phyloP scores from a whole-genome alignment of 2,113 vertebrate species.

The Indicator maculatus region DNA sequence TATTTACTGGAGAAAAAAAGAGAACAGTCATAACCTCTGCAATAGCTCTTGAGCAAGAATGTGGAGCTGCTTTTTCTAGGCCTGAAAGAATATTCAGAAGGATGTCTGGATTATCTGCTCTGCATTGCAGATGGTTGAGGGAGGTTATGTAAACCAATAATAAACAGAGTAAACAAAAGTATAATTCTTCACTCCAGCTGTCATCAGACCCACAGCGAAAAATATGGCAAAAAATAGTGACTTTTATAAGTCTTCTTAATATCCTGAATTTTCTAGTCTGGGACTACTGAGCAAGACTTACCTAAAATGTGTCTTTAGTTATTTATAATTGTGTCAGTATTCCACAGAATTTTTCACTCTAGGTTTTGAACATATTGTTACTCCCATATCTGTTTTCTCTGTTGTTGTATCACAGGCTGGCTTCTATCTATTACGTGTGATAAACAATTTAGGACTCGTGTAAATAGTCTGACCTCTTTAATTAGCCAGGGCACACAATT shows the following conservation, averaged over 20 bases:
- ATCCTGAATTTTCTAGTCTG: not conserved
- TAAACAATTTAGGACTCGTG: not conserved
- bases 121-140: not conserved
- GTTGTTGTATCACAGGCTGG: not conserved
- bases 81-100: not conserved
- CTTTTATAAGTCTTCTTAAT: not conserved
- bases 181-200: not conserved
- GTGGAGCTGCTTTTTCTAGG: not conserved
- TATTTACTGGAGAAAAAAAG: not conserved
- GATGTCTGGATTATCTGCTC: not conserved
- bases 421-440: not conserved
- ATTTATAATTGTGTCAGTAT: not conserved
- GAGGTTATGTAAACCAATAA: not conserved
- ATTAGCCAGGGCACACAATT: not conserved
- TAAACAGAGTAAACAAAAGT: not conserved
- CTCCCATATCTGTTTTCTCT: not conserved
- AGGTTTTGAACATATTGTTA: not conserved
- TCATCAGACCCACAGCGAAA: not conserved
- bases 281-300: not conserved
- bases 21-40: not conserved
- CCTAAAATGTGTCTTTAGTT: not conserved
- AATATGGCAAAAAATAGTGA: not conserved
- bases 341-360: not conserved
- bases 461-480: constrained; percentile 24
- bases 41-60: not conserved